Evolutionary conservation across 2,113 vertebrate genomes (phyloP), one percentile per base, ranked within the genome.

Genomic region (Nothobranchius furzeri): DNA sequence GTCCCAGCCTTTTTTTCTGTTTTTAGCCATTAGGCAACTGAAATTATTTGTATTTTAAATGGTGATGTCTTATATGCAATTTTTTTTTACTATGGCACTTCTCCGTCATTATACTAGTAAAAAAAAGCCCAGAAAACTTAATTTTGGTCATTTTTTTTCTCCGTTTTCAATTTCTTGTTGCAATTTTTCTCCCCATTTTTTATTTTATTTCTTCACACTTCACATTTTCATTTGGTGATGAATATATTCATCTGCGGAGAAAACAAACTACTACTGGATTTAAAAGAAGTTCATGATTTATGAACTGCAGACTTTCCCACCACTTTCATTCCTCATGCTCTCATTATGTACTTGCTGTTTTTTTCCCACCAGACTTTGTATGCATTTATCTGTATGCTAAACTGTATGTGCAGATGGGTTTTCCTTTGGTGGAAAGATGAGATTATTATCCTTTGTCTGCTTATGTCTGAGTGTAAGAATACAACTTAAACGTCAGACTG

Each of bases 181-280:
- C 43, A 45, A 45, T 11, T 45, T 7, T 45, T 11, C 42, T 45
- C 10, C 9, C 2, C 9, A 4, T 12, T 53, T 30, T 30, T 30
- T 7, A 0, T 30, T 7, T 30, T 35, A 8, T 40, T 10, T 7
- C n/a, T 40, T 40, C 9, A 40, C 52, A 57, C 11, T 10, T 40
- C 15, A 52, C 7, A 37, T 57, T 42, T 59, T 73, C 52, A 37
- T 20, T 70, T 76, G 64, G 45, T 82, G 57, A 73, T 78, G 68
- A 72, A 85, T 85, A 69, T 73, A 81, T 84, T 67, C 67, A 82
- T 80, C 75, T 75, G 42, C 64, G 55, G 51, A 61, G 37, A 81
- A 73, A 56, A 75, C 15, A 69, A 63, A 49, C n/a, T 66, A 51
- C 54, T 65, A 30, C 62, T 70, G 47, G 73, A 65, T 12, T 54